Base-by-base conservation (phyloP, 2,113 vertebrate species). In the Erpornis zantholeuca region DNA sequence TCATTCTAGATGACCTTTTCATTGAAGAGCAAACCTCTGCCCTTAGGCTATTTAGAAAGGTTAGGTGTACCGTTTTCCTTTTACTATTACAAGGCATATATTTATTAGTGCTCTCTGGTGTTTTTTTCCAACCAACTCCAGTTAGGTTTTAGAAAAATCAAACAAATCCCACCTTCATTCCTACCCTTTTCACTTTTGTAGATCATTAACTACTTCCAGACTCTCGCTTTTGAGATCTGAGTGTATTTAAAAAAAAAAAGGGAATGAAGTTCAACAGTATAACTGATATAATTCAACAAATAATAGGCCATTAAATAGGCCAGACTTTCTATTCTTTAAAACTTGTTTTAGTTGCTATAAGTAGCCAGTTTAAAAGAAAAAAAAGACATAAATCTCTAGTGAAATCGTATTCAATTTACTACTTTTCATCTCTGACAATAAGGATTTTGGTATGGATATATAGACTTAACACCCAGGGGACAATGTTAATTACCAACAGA, bases 1-100 rank as follows among this genome's bases (percentile, higher is more conserved):
- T 97, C 97, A 98, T 97, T 94, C 91, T 84, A 88, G 81, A 88
- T 63, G 92, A 97, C 97, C 96, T 98, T 98, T 98, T 77, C 89
- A 88, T 82, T 97, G 95, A 96, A 97, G 97, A 97, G 76, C 72
- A 97, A 97, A 97, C 92, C 89, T 92, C 25, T 93, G 91, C 86
- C 93, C 54, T 13, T 31, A 88, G 95, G 95, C 92, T 95, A 60
- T 95, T 96, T 76, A 87, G 82, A 97, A 96, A 97, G 94, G 86
- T 96, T 97, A 96, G 94, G 33, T 87, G 65, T 95, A 97, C 91
- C 70, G 96, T 97, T 95, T 85, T 61, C 75, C n/a, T 95, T 90
- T 92, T 81, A 50, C 35, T 91, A 54, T 95, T 94, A 80, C 15
- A 68, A 95, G 65, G 23, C 75, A 75, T 90, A 72, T 92, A 86